Percentiles rank a stretch among this genome's conserved stretches.
phyloP scores from a whole-genome alignment of 2,113 vertebrate genomes.

The Cisticola juncidis region DNA sequence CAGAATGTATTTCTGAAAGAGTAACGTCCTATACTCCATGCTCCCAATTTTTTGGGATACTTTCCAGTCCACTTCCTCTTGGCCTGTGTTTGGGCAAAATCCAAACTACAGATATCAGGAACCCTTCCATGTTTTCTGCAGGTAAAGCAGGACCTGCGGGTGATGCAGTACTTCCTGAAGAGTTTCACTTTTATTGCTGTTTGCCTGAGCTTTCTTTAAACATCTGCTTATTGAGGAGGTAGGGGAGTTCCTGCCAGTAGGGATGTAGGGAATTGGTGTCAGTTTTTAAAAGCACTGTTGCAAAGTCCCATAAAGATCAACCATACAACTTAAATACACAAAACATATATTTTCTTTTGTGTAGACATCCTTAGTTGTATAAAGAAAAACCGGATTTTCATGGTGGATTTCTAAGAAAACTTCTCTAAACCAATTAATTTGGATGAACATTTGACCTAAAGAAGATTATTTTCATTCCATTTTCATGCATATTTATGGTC shows the following conservation, averaged over 20 bases:
- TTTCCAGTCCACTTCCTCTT: background rate
- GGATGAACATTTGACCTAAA: background rate
- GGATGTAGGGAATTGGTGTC: background rate
- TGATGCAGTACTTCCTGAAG: background rate
- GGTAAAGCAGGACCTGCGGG: background rate
- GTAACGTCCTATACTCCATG: background rate
- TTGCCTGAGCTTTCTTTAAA: background rate
- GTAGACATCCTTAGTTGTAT: background rate
- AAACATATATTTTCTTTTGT: background rate
- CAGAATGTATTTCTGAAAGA: background rate
- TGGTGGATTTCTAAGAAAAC: background rate
- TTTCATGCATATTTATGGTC: background rate
- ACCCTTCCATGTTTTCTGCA: background rate
- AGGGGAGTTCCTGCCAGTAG: background rate
- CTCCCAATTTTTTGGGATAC: background rate
- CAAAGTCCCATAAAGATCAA: background rate
- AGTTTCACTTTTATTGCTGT: background rate
- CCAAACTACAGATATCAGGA: background rate
- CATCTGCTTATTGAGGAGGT: background rate
- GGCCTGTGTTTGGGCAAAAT: background rate
- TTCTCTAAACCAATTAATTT: background rate
- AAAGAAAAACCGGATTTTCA: background rate
- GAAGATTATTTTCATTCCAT: background rate
- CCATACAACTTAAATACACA: background rate
- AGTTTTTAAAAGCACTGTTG: background rate